Evolutionary conservation across 2,113 vertebrate species (phyloP), one percentile per base, ranked within the genome.

Genomic region (Lepus americanus): DNA sequence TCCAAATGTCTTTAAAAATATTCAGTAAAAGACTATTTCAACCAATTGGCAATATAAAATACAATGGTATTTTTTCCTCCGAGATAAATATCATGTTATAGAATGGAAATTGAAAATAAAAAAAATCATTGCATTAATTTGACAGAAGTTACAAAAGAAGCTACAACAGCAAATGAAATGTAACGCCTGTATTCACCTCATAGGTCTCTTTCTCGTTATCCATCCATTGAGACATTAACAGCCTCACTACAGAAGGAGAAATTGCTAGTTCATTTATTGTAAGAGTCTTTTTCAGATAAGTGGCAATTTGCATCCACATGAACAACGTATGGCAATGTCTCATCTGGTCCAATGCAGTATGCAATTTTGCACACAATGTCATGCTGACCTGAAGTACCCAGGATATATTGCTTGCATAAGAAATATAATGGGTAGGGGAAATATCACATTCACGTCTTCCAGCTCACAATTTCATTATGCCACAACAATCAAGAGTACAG

Each of bases 271-370:
- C 97, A 76, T 55, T 96, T 94, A 96, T 92, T 72, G 79, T 31
- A 70, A 73, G 92, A 94, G 91, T 82, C 85, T 95, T 86, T 94
- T 95, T 73, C 95, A 97, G 97, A 95, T 88, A 95, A 96, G 93
- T 77, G 96, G 81, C 44, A 95, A 92, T 87, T 94, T 93, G 95
- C 23, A 91, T 88, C 84, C 11, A 87, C 77, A 67, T 73, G 77
- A 94, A 83, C 91, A 95, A 83, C 59, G 91, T 64, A 85, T 67
- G 80, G 90, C 55, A 76, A 94, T 92, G 95, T 12, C 96, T 90
- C 91, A 97, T 85, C 83, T 93, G 93, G 89, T 13, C 96, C 92
- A 90, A 22, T 0, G 59, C 55, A 92, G 69, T 20, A 53, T 2
- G 63, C 0, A 90, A 92, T 44, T 97, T 87, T 70, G 79, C 83